Evolutionary conservation across 2,113 vertebrate genomes (phyloP).

Genomic region (Sinocyclocheilus rhinocerous): DNA sequence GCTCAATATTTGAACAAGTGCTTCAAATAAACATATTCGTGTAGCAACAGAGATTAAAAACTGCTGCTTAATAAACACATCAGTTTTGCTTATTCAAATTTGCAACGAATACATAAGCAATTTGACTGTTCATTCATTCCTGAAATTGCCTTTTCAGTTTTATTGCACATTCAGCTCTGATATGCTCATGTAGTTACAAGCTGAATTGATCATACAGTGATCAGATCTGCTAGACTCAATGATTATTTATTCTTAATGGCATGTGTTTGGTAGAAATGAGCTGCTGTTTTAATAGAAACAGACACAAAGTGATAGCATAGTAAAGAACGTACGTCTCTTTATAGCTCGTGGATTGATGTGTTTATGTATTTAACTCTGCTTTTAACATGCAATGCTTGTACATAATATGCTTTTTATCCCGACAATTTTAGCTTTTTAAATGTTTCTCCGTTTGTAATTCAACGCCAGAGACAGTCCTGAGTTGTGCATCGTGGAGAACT

Average conservation of each 20-base stretch:
- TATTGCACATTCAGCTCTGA: constrained; percentile 21
- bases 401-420: neutral
- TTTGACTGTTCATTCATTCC: constrained; percentile 18
- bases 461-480: neutral
- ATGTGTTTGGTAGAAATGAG: neutral
- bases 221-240: neutral
- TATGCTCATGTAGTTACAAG: neutral
- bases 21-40: neutral
- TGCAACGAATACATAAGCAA: neutral
- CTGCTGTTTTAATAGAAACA: neutral
- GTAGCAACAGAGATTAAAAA: neutral
- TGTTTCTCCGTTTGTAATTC: neutral
- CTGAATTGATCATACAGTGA: neutral
- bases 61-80: neutral
- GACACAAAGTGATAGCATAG: neutral
- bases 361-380: neutral
- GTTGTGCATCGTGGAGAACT: neutral
- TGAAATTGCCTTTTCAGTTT: constrained; percentile 6
- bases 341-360: neutral
- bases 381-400: neutral
- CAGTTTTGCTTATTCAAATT: neutral
- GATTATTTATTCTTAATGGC: neutral
- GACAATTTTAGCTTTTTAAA: neutral
- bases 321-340: neutral
- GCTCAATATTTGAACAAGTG: neutral